Base-by-base conservation (phyloP, 2,888 invertebrate species). In the Hedya salicella region DNA sequence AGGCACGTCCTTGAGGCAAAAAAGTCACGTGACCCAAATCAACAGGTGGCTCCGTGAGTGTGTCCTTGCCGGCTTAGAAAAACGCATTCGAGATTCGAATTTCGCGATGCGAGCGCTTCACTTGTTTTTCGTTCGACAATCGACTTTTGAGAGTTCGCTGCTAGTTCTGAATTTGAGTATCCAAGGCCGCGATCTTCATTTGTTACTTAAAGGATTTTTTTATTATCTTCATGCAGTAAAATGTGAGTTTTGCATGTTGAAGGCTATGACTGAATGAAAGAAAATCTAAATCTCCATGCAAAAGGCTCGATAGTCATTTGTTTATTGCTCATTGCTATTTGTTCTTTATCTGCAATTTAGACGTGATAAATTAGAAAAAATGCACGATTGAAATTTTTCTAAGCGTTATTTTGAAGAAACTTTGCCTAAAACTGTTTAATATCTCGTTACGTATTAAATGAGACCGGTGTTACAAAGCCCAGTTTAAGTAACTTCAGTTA, bases 1-100 rank as follows among this genome's bases (percentile, higher is more conserved):
- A 89, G 90, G 88, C 86, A 83, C 82, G 91, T 91, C 91, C 91
- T 91, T 92, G 88, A 82, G 88, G 89, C 89, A 91, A 92, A 92
- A 92, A 92, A 91, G 91, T 91, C 90, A 91, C 91, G 91, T 91
- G 91, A 89, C 89, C 86, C 78, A 79, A 79, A 78, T 85, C 91
- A 92, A 92, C 91, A 92, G 91, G 91, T 92, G 91, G 87, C 89
- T 81, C 87, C 89, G 88, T 87, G 79, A 86, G 79, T 86, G 87
- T 85, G 90, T 91, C 91, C 90, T 90, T 91, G 89, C 83, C 80
- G 80, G 68, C 78, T 86, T 86, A 88, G 86, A 87, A 87, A 88
- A 84, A 84, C 79, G 14, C 42, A 39, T 66, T 62, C 61, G 46
- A 53, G 44, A 54, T 66, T 61, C 40, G 52, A 50, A 64, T 46